Percentiles rank a stretch among this genome's conserved stretches.
These are phyloP conservation scores for Apeira syringaria DNA, from an alignment of 2,888 invertebrate species.

Conservation along the genomic window DNA sequence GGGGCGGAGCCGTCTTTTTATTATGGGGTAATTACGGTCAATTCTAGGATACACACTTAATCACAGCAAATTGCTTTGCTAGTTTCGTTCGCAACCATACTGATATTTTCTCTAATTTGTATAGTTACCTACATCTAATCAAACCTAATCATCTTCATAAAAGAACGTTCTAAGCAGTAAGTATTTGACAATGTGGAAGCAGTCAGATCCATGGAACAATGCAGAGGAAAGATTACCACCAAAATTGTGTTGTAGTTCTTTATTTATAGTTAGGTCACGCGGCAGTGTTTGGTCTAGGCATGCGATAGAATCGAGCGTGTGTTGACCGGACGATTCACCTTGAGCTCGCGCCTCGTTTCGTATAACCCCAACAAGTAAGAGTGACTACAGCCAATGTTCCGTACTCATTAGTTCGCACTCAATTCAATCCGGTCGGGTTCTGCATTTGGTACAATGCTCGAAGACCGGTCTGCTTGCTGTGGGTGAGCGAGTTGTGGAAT, in stretches of 20 bases:
- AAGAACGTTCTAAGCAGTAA: neutral
- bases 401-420: constrained; percentile 46
- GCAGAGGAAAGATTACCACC: constrained; percentile 45
- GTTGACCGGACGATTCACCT: constrained; percentile 80
- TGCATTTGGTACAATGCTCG: constrained; percentile 73
- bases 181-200: too few species aligned
- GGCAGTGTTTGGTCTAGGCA: constrained; percentile 76
- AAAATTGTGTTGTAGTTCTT: constrained; percentile 41
- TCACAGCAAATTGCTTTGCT: constrained; percentile 40
- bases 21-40: constrained; percentile 39
- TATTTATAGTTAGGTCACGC: constrained; percentile 67
- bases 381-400: constrained; percentile 42
- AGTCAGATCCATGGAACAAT: too few species aligned
- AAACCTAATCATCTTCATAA: too few species aligned
- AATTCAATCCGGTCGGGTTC: constrained; percentile 57
- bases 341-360: constrained; percentile 72
- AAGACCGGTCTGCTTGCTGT: constrained; percentile 77
- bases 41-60: constrained; percentile 37
- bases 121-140: constrained; percentile 14
- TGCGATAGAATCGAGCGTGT: constrained; percentile 66
- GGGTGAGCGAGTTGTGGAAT: constrained; percentile 82
- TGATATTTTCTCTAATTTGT: constrained; percentile 26
- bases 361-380: constrained; percentile 58
- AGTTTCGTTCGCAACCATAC: constrained; percentile 19
- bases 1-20: constrained; percentile 27